These are phyloP conservation scores for Centropyge bicolor DNA, from an alignment of 2,797 vertebrate genomes.

Conservation along the genomic window DNA sequence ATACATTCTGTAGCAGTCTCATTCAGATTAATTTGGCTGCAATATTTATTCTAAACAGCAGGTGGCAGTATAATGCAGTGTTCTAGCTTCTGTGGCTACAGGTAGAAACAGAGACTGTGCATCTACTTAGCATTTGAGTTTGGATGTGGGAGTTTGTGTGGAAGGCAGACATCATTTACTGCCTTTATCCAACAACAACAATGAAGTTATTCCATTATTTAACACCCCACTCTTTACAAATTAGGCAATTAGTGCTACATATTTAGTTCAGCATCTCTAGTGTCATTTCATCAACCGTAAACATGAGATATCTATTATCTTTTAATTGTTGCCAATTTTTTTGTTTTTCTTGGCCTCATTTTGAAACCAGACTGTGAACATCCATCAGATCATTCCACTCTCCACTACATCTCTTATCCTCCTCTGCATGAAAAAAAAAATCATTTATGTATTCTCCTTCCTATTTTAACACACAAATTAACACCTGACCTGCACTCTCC, in stretches of 20 bases:
- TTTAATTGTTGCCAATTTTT: background rate
- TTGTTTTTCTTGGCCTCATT: background rate
- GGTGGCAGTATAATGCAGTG: slow-evolving; percentile 59
- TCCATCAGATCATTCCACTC: background rate
- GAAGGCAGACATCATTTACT: slow-evolving; percentile 5
- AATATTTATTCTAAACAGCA: slow-evolving; percentile 29
- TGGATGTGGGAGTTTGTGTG: background rate
- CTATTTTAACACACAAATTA: slow-evolving; percentile 48
- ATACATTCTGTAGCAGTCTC: fast-evolving
- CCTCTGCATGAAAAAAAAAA: background rate
- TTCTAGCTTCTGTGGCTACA: background rate
- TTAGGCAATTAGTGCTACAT: background rate
- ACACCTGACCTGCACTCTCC: slow-evolving; percentile 51
- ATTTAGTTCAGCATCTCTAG: background rate
- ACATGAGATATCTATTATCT: background rate
- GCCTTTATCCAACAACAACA: background rate
- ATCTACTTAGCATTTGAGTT: background rate
- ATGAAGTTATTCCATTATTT: background rate
- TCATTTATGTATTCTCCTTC: slow-evolving; percentile 14
- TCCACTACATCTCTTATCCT: background rate
- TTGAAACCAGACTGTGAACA: background rate
- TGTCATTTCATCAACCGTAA: background rate
- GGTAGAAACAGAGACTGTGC: background rate
- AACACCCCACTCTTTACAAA: background rate
- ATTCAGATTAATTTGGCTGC: background rate